Percentiles rank a stretch among this genome's conserved stretches.
Conservation (phyloP, 92 coral and sea anemone genomes). For the Porites lobata region DNA sequence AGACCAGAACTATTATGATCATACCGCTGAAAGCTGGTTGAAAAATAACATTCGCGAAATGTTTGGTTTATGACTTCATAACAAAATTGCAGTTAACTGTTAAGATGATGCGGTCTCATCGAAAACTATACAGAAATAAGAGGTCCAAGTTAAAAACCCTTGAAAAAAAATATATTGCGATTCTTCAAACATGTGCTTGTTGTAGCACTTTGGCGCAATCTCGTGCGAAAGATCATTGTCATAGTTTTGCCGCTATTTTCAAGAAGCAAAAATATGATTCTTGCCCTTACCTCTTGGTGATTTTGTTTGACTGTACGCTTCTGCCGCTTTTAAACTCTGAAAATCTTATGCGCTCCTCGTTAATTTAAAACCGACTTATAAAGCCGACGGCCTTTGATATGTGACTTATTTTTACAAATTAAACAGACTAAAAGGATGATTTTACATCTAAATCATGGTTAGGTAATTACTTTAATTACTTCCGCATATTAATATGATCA, state of each 20-base stretch:
- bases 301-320: neutral
- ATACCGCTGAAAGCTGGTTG: neutral
- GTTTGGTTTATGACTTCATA: neutral
- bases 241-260: neutral
- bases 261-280: neutral
- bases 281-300: conserved; percentile 4
- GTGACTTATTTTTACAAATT: conserved; percentile 22
- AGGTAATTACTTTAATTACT: conserved; percentile 25
- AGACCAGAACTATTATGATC: no score
- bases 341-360: neutral
- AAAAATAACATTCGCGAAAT: neutral
- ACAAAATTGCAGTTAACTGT: neutral
- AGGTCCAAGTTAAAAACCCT: neutral
- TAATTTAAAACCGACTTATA: conserved; percentile 5
- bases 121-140: neutral
- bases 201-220: no score
- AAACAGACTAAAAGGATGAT: conserved; percentile 17
- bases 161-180: neutral
- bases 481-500: conserved; percentile 20
- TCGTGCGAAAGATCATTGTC: neutral
- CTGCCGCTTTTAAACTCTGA: conserved; percentile 3
- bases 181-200: no score
- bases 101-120: neutral
- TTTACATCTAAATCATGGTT: conserved; percentile 1
- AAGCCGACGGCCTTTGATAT: neutral